Base-by-base conservation (phyloP, 1,140 invertebrate genomes). In the Magallana ariakensis region DNA sequence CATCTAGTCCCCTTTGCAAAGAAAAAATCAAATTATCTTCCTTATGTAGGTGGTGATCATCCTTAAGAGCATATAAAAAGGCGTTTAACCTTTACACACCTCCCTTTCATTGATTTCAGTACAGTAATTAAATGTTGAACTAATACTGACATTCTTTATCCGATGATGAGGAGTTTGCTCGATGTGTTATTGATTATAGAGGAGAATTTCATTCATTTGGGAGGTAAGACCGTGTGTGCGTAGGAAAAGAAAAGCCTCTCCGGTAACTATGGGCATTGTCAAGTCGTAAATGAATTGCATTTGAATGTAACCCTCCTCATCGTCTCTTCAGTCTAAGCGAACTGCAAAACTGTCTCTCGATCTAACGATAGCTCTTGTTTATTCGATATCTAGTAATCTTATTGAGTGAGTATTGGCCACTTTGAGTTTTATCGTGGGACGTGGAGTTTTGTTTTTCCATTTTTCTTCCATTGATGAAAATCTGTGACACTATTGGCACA, bases 61-160 rank as follows among this genome's bases (percentile, higher is more conserved):
- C 58, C 58, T 60, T 60, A 60, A 60, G n/a, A 60, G 33, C 0
- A 46, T 46, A 46, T 46, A 33, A 13, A 75, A 75, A 26, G 13
- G 19, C 66, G 33, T 46, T 13, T 75, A 10, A 75, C 66, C 22
- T 75, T 66, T 66, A 46, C 62, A 66, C 62, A 66, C 22, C 22
- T 75, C n/a, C 58, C 58, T 60, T 75, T 75, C 66, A 75, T 75
- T 75, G 66, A 75, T 75, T 70, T 70, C 22, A 75, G 66, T 33
- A 75, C 22, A 26, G 33, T 75, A 75, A 26, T 75, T 75, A 75
- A 75, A 75, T 75, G 66, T 75, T 13, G 22, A 75, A 75, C 22
- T 75, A 75, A 75, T 75, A 26, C 26, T 75, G 22, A 9, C 66
- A 75, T 75, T 75, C 66, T 75, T 75, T 75, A 33, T 22, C 22